These are phyloP conservation scores for Epinephelus coioides DNA, from an alignment of 2,797 vertebrate species.

Conservation along the genomic window DNA sequence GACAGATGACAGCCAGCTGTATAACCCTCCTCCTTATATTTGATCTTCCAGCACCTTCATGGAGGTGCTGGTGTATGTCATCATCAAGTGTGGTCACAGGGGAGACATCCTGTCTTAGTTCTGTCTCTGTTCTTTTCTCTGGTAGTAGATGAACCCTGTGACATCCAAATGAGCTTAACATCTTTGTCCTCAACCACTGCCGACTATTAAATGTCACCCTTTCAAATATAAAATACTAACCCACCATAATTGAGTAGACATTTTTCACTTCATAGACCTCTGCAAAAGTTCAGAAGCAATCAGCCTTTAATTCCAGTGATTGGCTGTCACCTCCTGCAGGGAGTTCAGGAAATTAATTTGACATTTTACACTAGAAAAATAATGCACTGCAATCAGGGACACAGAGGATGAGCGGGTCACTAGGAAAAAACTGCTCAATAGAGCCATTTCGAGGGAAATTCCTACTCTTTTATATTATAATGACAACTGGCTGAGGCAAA, in stretches of 20 bases:
- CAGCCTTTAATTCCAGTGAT: background rate
- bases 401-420: slow-evolving; percentile 1
- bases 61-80: background rate
- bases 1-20: background rate
- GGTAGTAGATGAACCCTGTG: background rate
- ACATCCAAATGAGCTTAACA: background rate
- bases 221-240: background rate
- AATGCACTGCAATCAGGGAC: background rate
- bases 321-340: background rate
- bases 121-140: background rate
- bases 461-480: background rate
- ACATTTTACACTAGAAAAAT: slow-evolving; percentile 5
- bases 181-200: background rate
- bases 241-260: background rate
- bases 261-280: background rate
- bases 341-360: slow-evolving; percentile 3
- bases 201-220: background rate
- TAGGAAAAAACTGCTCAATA: background rate
- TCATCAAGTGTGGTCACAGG: background rate
- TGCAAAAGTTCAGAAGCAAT: slow-evolving; percentile 13
- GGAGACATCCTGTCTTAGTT: background rate
- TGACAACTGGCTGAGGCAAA: background rate
- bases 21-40: slow-evolving; percentile 21
- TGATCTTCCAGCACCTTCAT: slow-evolving; percentile 31
- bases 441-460: background rate